Conservation (phyloP, 2,797 vertebrate species). For the Tamandua tetradactyla region DNA sequence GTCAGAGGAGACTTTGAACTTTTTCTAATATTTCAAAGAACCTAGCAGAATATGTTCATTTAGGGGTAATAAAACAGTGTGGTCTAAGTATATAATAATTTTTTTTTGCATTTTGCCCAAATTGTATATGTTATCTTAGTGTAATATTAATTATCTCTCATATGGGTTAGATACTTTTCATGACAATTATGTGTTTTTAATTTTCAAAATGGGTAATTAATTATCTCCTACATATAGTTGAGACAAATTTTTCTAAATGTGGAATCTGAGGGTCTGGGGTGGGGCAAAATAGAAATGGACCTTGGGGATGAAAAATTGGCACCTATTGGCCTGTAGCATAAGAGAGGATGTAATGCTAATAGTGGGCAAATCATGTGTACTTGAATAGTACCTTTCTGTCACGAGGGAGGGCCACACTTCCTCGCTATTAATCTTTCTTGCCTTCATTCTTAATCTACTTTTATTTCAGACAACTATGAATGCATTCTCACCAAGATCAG, state of each 20-base stretch:
- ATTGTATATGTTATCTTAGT: background rate
- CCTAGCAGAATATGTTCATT: background rate
- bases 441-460: background rate
- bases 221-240: background rate
- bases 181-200: background rate
- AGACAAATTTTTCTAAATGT: slow-evolving; percentile 24
- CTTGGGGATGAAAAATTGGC: background rate
- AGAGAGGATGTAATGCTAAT: background rate
- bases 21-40: slow-evolving; percentile 34
- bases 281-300: background rate
- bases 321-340: background rate
- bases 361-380: background rate
- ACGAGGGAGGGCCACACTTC: background rate
- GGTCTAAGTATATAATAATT: background rate
- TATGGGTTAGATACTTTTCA: background rate
- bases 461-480: background rate
- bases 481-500: background rate
- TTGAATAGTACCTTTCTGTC: background rate
- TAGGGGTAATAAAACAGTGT: background rate
- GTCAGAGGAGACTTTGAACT: background rate
- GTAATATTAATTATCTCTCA: slow-evolving; percentile 18
- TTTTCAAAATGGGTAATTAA: background rate
- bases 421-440: background rate
- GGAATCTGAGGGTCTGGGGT: background rate
- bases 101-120: background rate